Evolutionary conservation across 2,113 vertebrate species (phyloP), one percentile per base, ranked within the genome.

Genomic region (Cyprinodon brontotheroides): DNA sequence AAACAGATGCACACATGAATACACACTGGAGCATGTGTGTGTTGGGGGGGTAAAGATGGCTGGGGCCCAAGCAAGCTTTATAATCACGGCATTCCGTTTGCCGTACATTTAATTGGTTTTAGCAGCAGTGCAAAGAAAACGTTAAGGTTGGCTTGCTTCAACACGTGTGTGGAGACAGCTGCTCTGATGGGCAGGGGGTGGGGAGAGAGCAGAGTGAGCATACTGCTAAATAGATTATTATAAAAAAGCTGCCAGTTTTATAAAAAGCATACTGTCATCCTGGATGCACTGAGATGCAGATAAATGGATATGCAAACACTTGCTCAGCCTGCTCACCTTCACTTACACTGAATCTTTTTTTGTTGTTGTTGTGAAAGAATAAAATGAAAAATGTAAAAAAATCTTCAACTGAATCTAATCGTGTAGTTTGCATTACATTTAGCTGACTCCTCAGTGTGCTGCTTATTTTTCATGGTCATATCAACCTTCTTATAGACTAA

Each of bases 71-170:
- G 72, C 61, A 74, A 20, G 87, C 82, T 90, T 88, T 86, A 81
- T 87, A 89, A 90, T 91, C 87, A 89, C 69, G 82, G 71, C 89
- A 89, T 89, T 92, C 78, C 78, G 50, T 88, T 87, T 85, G 85
- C 85, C 8, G 87, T 83, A 84, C 72, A 85, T 85, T 91, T 93
- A 93, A 94, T 92, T 93, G 92, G 86, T 85, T 92, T 92, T 86
- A 88, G 88, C 84, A 89, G 83, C 72, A 86, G 81, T 84, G 87
- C 86, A 92, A 92, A 86, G 89, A 89, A 91, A 90, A 85, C 50
- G 80, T 85, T 87, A 80, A 80, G 91, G 89, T 90, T 93, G 82
- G 86, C 77, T 92, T 89, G 87, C 78, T 81, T 80, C 84, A 72
- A 83, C 81, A 57, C 77, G 88, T 79, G 83, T 48, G 68, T 63